These are phyloP conservation scores for Drosophila setifemur DNA, from an alignment of 1,140 invertebrate genomes.

Conservation along the genomic window DNA sequence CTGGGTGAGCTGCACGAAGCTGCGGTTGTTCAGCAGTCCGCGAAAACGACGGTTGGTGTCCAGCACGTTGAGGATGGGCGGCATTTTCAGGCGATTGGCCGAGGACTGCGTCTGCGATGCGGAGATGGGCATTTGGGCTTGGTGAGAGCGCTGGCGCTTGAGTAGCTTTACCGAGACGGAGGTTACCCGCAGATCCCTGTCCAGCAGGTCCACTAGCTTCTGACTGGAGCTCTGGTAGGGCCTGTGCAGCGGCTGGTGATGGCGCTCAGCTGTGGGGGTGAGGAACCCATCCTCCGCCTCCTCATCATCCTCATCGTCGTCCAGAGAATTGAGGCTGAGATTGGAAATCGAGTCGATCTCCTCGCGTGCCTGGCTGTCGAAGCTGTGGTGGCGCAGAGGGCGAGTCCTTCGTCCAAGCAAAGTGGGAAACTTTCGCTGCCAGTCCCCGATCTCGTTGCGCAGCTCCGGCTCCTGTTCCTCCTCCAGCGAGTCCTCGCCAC, in stretches of 20 bases:
- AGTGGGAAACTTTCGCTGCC: constrained; percentile 73
- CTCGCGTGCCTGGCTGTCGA: constrained; percentile 40
- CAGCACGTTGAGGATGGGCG: constrained; percentile 74
- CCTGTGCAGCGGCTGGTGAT: constrained; percentile 15
- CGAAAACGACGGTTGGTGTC: constrained; percentile 70
- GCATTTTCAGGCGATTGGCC: constrained; percentile 61
- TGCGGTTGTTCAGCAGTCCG: constrained; percentile 63
- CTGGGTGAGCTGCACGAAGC: constrained; percentile 77
- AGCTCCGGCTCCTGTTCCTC: constrained; percentile 67
- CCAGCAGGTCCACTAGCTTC: constrained; percentile 53
- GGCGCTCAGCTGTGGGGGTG: constrained; percentile 51
- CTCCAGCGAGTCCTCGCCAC: constrained; percentile 58
- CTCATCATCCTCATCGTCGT: constrained; percentile 56
- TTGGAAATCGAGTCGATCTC: constrained; percentile 69
- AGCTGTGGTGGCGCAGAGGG: constrained; percentile 51
- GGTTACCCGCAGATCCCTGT: constrained; percentile 59
- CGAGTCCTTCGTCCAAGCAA: constrained; percentile 41
- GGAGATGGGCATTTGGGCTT: constrained; percentile 23
- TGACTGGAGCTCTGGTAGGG: constrained; percentile 38
- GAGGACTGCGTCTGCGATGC: constrained; percentile 41
- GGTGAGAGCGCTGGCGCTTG: constrained; percentile 41
- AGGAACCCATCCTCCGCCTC: constrained; percentile 62
- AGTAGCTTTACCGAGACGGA: constrained; percentile 62
- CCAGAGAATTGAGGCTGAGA: constrained; percentile 64
- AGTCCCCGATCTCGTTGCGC: constrained; percentile 71